Evolutionary conservation across 2,888 invertebrate genomes (phyloP), one percentile per base, ranked within the genome.

Genomic region (Allolobophora icterica): DNA sequence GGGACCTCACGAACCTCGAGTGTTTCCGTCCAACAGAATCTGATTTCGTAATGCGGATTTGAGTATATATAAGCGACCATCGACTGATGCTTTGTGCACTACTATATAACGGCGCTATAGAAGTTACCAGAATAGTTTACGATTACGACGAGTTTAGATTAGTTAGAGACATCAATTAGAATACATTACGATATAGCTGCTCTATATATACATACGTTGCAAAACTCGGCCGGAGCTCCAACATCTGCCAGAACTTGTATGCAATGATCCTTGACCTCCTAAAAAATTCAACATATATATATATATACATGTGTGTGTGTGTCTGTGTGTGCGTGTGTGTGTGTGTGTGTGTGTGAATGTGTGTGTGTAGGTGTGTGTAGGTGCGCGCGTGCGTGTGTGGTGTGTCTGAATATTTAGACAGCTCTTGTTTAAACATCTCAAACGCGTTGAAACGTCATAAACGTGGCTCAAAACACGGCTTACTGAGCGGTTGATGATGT

Each of bases 181-280:
- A 71, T 11, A 17, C n/a, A n/a, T n/a, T 71, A 30, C n/a, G n/a
- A 71, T 71, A 24, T 52, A 5, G 24, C 52, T 24, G 11, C 52
- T 24, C 1, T 34, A 17, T 52, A 38, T 45, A 33, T 45, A 90
- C 91, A 84, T 87, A 92, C 92, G 45, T 92, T 90, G 89, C 90
- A 90, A 58, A 91, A 90, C 35, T 92, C 92, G 17, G 89, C 89
- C 4, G 91, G 40, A 38, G 92, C 92, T 17, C 92, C 92, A 34
- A 91, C 92, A 19, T 91, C 91, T 30, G 90, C 40, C 40, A 92
- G 90, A n/a, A 90, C 89, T 89, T 89, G 89, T 30, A 90, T 45
- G 71, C 90, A 91, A 83, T 90, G 91, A 33, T 89, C 89, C 45
- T 91, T 92, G 58, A 92, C 38, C 38, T 90, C 90, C 91, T 92